A percentile compares a stretch with the other conserved stretches of the same genome.
These are phyloP conservation scores for Macrosoma leucophasiata DNA, from an alignment of 2,888 invertebrate genomes.

Conservation along the genomic window DNA sequence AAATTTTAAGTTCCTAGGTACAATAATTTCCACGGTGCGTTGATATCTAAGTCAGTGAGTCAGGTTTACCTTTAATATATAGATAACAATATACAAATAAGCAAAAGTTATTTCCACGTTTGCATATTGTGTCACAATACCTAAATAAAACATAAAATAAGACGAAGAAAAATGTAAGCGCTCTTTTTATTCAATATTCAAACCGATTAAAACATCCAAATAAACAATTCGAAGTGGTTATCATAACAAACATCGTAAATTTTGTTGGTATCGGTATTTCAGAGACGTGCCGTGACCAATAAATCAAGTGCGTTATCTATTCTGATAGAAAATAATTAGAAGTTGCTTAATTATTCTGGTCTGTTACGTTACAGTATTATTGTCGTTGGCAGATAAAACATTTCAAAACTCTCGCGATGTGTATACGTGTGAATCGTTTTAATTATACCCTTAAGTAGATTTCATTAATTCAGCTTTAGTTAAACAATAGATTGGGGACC, in stretches of 20 bases:
- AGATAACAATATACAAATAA: too few relatives aligned
- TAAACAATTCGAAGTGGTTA: slow-evolving; percentile 49
- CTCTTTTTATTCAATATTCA: slow-evolving; percentile 6
- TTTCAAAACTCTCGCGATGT: slow-evolving; percentile 29
- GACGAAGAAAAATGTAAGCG: not conserved
- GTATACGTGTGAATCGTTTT: slow-evolving; percentile 28
- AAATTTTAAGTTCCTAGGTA: too few relatives aligned
- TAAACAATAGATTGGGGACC: too few relatives aligned
- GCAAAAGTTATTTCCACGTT: too few relatives aligned
- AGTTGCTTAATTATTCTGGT: slow-evolving; percentile 59
- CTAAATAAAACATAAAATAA: too few relatives aligned
- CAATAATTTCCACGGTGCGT: too few relatives aligned
- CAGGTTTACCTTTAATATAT: too few relatives aligned
- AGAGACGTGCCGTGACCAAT: slow-evolving; percentile 41
- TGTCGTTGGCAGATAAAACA: slow-evolving; percentile 16
- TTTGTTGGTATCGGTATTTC: slow-evolving; percentile 44
- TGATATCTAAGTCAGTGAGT: too few relatives aligned
- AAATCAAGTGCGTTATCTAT: slow-evolving; percentile 62
- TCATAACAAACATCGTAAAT: slow-evolving; percentile 60
- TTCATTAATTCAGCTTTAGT: slow-evolving; percentile 20
- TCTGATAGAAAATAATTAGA: slow-evolving; percentile 65
- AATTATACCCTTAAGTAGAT: slow-evolving; percentile 23
- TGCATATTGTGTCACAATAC: too few relatives aligned
- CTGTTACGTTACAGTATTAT: slow-evolving; percentile 29
- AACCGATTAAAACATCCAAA: slow-evolving; percentile 41